A percentile compares a stretch with the other conserved stretches of the same genome.
These are phyloP conservation scores for Amia ocellicauda DNA, from an alignment of 2,113 vertebrate genomes.

Conservation along the genomic window DNA sequence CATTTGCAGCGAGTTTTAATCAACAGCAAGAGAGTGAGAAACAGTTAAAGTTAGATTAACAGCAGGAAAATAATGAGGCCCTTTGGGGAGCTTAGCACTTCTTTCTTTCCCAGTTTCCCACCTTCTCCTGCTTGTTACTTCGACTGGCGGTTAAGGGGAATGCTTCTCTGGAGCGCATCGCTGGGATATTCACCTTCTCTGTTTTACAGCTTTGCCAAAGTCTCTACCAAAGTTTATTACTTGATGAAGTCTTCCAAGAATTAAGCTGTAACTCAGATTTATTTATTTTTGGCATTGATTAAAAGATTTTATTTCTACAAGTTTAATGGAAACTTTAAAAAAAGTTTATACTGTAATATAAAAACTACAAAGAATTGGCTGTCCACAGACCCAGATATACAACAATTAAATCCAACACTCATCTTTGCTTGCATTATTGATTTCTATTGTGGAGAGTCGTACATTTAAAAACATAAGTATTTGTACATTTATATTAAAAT, in stretches of 20 bases:
- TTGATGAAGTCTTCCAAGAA: neutral
- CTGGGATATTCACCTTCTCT: constrained; percentile 33
- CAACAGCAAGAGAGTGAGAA: constrained; percentile 71
- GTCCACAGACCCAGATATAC: too few relatives aligned
- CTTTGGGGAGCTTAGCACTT: constrained; percentile 67
- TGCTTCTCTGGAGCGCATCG: constrained; percentile 33
- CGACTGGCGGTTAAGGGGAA: constrained; percentile 41
- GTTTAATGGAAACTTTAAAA: too few relatives aligned
- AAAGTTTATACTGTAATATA: too few relatives aligned
- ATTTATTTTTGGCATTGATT: too few relatives aligned
- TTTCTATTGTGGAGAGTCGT: too few relatives aligned
- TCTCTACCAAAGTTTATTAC: too few relatives aligned
- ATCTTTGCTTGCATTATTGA: too few relatives aligned
- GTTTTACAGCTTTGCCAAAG: constrained; percentile 19
- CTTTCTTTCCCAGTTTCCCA: constrained; percentile 61
- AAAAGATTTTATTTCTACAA: too few relatives aligned
- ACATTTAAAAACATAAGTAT: too few relatives aligned
- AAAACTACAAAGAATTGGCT: too few relatives aligned
- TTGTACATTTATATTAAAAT: too few relatives aligned
- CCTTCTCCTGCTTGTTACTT: constrained; percentile 55
- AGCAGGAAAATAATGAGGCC: constrained; percentile 79
- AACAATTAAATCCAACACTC: too few relatives aligned
- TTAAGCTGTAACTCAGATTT: neutral
- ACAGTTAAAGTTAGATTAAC: constrained; percentile 72
- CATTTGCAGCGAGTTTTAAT: constrained; percentile 53